A percentile compares a stretch with the other conserved stretches of the same genome.
Evolutionary conservation across 2,113 vertebrate genomes (phyloP).

Genomic region (Engystomops pustulosus): DNA sequence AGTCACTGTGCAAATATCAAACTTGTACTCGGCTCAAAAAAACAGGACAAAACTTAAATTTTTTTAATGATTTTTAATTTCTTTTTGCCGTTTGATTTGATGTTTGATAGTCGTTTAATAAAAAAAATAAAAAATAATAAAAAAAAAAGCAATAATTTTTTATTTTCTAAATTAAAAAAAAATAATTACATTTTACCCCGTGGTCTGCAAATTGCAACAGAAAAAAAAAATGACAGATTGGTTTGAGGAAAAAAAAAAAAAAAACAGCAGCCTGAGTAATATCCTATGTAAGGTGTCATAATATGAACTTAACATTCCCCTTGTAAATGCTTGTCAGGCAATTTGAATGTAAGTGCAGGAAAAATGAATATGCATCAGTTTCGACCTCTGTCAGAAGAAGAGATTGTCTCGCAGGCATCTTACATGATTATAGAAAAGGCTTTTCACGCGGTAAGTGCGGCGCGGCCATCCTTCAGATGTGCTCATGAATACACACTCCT

Average conservation of each 20-base stretch:
- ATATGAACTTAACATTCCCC: neutral
- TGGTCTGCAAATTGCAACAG: neutral
- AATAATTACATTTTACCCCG: neutral
- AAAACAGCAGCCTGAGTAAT: neutral
- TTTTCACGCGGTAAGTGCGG: constrained; percentile 18
- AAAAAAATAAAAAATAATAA: neutral
- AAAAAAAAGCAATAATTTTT: neutral
- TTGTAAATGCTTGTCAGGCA: constrained; percentile 36
- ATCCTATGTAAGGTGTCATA: constrained; percentile 23
- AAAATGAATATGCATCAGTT: constrained; percentile 51
- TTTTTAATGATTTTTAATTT: too few relatives aligned
- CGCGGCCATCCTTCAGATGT: constrained; percentile 21
- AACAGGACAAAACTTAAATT: too few relatives aligned
- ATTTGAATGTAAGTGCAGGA: constrained; percentile 20
- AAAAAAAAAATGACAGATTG: neutral
- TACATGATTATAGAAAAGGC: constrained; percentile 47
- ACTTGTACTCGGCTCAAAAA: too few relatives aligned
- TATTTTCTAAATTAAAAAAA: neutral
- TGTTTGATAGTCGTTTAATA: too few relatives aligned
- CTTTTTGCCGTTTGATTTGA: too few relatives aligned
- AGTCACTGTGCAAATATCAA: too few relatives aligned
- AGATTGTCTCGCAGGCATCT: constrained; percentile 39
- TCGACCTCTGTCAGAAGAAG: constrained; percentile 39
- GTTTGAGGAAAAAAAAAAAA: neutral
- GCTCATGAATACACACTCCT: constrained; percentile 34